phyloP scores from a whole-genome alignment of 2,888 invertebrate species.

The Drosophila affinis region DNA sequence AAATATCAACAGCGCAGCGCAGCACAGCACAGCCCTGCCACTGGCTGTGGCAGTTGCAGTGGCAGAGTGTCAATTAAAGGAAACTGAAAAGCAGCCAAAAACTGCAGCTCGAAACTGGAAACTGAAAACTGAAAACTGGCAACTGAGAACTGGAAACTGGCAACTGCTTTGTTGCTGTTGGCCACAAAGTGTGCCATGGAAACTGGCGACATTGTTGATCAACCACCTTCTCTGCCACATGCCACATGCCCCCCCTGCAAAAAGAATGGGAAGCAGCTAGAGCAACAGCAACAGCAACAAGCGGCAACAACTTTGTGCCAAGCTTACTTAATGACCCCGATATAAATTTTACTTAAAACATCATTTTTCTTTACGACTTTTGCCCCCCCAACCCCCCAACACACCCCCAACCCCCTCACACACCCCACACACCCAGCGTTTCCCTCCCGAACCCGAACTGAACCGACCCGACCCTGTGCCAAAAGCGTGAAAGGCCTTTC shows the following conservation, averaged over 20 bases:
- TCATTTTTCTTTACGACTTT: conserved; percentile 77
- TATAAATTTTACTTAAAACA: conserved; percentile 78
- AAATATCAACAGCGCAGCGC: neutral
- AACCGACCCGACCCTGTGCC: conserved; percentile 8
- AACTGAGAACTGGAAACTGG: conserved; percentile 34
- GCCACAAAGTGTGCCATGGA: conserved; percentile 73
- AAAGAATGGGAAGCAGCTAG: conserved; percentile 12
- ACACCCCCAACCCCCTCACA: no score
- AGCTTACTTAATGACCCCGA: conserved; percentile 78
- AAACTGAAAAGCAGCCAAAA: conserved; percentile 9
- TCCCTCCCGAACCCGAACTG: conserved; percentile 45
- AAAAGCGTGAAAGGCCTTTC: conserved; percentile 9
- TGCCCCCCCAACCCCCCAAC: conserved; percentile 36
- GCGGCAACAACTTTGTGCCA: conserved; percentile 75
- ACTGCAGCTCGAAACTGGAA: conserved; percentile 16
- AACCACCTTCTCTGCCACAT: conserved; percentile 21
- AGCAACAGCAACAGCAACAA: conserved; percentile 30
- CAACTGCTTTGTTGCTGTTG: conserved; percentile 49
- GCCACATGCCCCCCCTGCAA: conserved; percentile 5
- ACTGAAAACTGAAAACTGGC: conserved; percentile 35
- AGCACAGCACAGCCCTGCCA: no score
- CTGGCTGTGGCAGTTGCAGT: no score
- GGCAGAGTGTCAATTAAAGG: no score
- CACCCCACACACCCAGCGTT: no score
- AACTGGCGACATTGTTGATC: conserved; percentile 73